A percentile compares a stretch with the other conserved stretches of the same genome.
Evolutionary conservation across 2,113 vertebrate species (phyloP).

Genomic region (Myiagra hebetior): DNA sequence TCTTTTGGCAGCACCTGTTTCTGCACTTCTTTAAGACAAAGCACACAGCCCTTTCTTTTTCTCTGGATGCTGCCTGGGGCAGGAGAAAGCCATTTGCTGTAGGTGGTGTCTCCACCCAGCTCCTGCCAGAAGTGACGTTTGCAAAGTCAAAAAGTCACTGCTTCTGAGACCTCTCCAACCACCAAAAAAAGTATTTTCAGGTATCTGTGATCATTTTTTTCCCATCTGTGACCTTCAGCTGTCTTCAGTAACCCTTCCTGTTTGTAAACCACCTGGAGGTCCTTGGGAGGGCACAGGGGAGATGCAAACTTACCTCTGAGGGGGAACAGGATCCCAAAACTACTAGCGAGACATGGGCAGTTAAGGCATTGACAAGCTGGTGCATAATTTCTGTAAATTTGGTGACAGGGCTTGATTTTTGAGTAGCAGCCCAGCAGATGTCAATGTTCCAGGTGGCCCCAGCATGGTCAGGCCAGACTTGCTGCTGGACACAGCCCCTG

Average conservation of each 20-base stretch:
- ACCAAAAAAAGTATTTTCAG: neutral
- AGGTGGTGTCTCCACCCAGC: neutral
- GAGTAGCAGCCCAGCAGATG: neutral
- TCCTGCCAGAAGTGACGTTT: neutral
- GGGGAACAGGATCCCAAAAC: neutral
- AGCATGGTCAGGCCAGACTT: neutral
- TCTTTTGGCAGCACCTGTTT: constrained; percentile 1
- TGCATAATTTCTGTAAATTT: neutral
- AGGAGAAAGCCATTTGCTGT: neutral
- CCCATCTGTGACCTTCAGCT: neutral
- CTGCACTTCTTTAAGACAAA: neutral
- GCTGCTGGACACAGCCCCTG: neutral
- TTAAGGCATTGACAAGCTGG: neutral
- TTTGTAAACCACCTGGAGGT: neutral
- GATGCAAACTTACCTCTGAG: neutral
- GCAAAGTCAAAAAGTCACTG: neutral
- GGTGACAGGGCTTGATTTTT: neutral
- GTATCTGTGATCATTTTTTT: neutral
- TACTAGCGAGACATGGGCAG: rapidly evolving
- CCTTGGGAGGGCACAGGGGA: neutral
- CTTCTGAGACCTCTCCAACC: neutral
- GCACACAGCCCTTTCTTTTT: neutral
- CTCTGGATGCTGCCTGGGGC: neutral
- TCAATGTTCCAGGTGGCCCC: neutral
- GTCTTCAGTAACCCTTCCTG: neutral